Percentiles rank a stretch among this genome's conserved stretches.
These are phyloP conservation scores for Argyrosomus regius DNA, from an alignment of 2,797 vertebrate genomes.

Conservation along the genomic window DNA sequence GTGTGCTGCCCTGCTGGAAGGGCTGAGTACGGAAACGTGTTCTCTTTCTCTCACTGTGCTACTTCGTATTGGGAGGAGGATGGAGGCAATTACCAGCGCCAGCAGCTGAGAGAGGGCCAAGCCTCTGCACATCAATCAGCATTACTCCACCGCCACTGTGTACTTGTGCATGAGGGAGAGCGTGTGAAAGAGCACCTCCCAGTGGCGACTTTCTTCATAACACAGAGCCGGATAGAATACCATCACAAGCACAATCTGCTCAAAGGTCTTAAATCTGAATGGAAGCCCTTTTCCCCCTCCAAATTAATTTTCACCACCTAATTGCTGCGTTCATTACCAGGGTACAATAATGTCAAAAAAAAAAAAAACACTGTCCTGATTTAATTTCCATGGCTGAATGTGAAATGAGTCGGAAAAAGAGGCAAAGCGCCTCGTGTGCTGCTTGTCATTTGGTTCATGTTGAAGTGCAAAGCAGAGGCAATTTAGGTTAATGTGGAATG, in stretches of 20 bases:
- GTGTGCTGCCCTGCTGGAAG: constrained; percentile 64
- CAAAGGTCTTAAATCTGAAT: constrained; percentile 50
- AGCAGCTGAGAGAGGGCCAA: constrained; percentile 78
- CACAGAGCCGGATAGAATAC: constrained; percentile 25
- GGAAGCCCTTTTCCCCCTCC: constrained; percentile 23
- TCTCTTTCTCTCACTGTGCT: constrained; percentile 66
- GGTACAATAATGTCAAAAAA: constrained; percentile 74
- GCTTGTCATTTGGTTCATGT: constrained; percentile 75
- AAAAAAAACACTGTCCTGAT: constrained; percentile 69
- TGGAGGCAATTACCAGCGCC: constrained; percentile 82
- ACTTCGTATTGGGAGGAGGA: constrained; percentile 68
- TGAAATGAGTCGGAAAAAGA: constrained; percentile 82
- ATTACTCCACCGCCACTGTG: constrained; percentile 59
- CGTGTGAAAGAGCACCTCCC: constrained; percentile 68
- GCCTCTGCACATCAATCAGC: constrained; percentile 80
- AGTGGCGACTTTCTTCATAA: constrained; percentile 56
- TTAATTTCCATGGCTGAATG: constrained; percentile 78
- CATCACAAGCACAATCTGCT: constrained; percentile 51
- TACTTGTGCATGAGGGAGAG: constrained; percentile 19
- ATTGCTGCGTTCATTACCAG: constrained; percentile 76
- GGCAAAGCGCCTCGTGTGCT: constrained; percentile 61
- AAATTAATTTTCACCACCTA: constrained; percentile 77
- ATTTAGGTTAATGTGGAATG: constrained; percentile 76
- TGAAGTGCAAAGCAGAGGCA: constrained; percentile 71
- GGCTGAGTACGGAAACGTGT: constrained; percentile 56